Base-by-base conservation (phyloP, 2,113 vertebrate genomes). In the Syngnathus floridae region DNA sequence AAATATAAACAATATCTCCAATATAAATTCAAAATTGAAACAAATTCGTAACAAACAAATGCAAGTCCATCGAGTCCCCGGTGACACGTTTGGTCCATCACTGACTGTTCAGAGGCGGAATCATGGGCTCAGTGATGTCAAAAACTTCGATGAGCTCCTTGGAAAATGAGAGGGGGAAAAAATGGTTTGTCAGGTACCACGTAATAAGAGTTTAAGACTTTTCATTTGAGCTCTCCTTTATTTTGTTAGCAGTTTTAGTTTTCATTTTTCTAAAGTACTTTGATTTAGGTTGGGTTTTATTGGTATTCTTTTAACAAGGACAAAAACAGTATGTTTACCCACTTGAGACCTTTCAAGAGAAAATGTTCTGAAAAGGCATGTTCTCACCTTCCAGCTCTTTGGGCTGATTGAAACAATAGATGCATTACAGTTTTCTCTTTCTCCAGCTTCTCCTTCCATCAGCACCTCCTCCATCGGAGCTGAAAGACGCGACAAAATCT, bases 331-430 rank as follows among this genome's bases (percentile, higher is more conserved):
- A 7, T 8, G 46, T 19, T 48, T 48, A 6, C 46, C 46, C 7
- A 11, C 46, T 19, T 48, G 31, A 57, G 35, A 57, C 14, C 16
- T 17, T 35, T 16, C 17, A 37, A 35, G 16, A 19, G 31, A 16
- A 21, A 61, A 22, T 21, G 5, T 11, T 10, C 36, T 22, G 38
- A 40, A 41, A 59, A 59, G 35, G 40, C 11, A 2, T 40, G n/a
- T 22, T 61, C 26, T 31, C 40, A 61, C 59, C 59, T 22, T 61
- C 59, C 59, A 61, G n/a, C 22, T 22, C 59, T 43, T 61, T 61
- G 38, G 59, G 40, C 59, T 22, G 12, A 61, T 61, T 43, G 59
- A 43, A 61, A 61, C 7, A 22, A 61, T 43, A 9, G 40, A 16
- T 14, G 40, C 38, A 61, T 43, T 26, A 14, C 40, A 40, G 17